Evolutionary conservation across 2,888 invertebrate species (phyloP).

Genomic region (Caenorhabditis zanzibari): DNA sequence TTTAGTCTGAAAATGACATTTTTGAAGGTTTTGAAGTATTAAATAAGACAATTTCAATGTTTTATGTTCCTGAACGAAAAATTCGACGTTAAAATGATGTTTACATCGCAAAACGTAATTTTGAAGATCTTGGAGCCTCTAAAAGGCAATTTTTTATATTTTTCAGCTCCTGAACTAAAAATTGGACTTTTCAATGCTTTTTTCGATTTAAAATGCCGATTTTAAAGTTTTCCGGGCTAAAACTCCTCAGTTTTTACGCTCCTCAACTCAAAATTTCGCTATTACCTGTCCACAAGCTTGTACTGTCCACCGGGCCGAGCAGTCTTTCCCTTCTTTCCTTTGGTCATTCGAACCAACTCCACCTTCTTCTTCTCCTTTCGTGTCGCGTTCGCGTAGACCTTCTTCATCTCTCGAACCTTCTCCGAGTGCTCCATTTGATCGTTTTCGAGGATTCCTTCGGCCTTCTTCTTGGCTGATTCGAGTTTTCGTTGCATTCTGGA

Average conservation of each 20-base stretch:
- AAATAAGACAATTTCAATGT: neutral
- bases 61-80: too few species aligned
- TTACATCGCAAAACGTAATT: too few species aligned
- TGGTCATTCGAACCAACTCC: constrained; percentile 95
- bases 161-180: too few species aligned
- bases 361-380: constrained; percentile 90
- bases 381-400: constrained; percentile 88
- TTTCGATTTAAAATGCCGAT: too few species aligned
- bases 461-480: constrained; percentile 96
- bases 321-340: constrained; percentile 84
- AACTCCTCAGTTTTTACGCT: too few species aligned
- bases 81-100: too few species aligned
- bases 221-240: too few species aligned
- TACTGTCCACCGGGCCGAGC: constrained; percentile 80
- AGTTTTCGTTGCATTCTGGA: constrained; percentile 87
- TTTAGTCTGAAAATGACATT: too few species aligned
- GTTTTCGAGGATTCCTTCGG: constrained; percentile 88
- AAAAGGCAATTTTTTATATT: too few species aligned
- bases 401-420: constrained; percentile 86
- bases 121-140: too few species aligned
- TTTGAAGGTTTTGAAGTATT: neutral
- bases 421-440: constrained; percentile 95
- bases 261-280: neutral
- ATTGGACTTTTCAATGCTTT: too few species aligned
- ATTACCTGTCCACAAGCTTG: constrained; percentile 74